A percentile compares a stretch with the other conserved stretches of the same genome.
Conservation (phyloP, 1,140 invertebrate genomes). For the Latrodectus geometricus region DNA sequence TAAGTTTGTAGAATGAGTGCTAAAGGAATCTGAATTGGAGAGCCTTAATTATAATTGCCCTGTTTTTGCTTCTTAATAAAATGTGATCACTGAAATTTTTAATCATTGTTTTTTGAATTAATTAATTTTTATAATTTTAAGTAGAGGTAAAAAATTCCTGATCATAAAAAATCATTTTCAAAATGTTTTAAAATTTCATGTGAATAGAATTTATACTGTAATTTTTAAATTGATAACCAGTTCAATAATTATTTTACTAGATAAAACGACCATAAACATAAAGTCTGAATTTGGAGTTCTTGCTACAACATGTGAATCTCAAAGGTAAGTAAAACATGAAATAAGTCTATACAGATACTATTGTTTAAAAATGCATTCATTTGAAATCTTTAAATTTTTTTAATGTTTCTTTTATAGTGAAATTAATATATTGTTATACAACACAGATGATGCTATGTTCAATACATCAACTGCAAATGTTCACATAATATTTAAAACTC, state of each 20-base stretch:
- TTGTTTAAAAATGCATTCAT: not conserved
- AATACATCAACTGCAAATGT: not conserved
- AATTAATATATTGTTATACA: slow-evolving; percentile 22
- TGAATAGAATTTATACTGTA: not conserved
- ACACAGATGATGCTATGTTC: not conserved
- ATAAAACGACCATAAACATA: no score
- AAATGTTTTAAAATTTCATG: not conserved
- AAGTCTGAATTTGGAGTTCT: slow-evolving; percentile 22
- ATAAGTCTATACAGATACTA: no score
- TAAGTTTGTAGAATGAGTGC: no score
- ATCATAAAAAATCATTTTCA: no score
- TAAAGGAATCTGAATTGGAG: no score
- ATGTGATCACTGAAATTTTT: no score
- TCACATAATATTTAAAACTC: slow-evolving; percentile 1
- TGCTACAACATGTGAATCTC: slow-evolving; percentile 15
- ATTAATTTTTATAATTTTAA: no score
- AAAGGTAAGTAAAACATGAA: slow-evolving; percentile 8
- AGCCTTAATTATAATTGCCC: no score
- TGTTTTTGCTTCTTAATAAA: no score
- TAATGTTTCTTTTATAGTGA: slow-evolving; percentile 5
- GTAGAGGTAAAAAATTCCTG: no score
- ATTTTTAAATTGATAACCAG: not conserved
- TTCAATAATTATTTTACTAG: not conserved
- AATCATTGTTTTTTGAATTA: no score
- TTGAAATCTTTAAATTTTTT: not conserved